Evolutionary conservation across 2,113 vertebrate species (phyloP).

Genomic region (Danionella cerebrum): DNA sequence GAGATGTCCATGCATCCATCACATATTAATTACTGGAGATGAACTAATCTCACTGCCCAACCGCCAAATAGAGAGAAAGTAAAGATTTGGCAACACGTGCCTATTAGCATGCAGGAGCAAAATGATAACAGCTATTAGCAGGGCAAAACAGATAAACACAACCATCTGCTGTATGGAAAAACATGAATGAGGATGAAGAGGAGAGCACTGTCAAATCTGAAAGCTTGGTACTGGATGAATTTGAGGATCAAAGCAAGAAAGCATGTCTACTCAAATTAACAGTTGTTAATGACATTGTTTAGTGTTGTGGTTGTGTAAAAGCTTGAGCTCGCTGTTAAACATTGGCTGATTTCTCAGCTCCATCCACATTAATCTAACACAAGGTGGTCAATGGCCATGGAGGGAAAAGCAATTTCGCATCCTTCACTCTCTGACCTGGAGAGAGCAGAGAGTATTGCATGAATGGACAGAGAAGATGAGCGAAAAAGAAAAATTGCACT

Average conservation of each 20-base stretch:
- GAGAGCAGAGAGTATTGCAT: neutral
- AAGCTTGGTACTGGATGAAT: conserved; percentile 22
- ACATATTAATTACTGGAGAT: conserved; percentile 42
- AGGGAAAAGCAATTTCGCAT: conserved; percentile 43
- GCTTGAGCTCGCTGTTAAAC: conserved; percentile 31
- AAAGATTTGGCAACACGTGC: conserved; percentile 36
- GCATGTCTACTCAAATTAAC: too few species aligned
- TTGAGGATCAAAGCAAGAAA: conserved; percentile 30
- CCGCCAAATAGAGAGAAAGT: conserved; percentile 21
- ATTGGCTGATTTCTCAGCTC: conserved; percentile 34
- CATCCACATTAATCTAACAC: conserved; percentile 39
- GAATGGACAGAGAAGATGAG: neutral
- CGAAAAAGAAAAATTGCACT: conserved; percentile 14
- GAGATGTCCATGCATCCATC: conserved; percentile 37
- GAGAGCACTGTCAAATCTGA: conserved; percentile 31
- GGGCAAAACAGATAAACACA: conserved; percentile 36
- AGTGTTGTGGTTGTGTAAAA: conserved; percentile 23
- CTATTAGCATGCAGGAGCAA: conserved; percentile 40
- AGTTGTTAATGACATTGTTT: conserved; percentile 22
- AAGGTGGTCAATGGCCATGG: conserved; percentile 41
- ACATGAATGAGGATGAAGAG: conserved; percentile 18
- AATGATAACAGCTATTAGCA: conserved; percentile 42
- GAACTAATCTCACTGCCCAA: conserved; percentile 36
- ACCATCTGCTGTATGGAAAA: conserved; percentile 41
- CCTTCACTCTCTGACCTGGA: conserved; percentile 28